Evolutionary conservation across 2,113 vertebrate species (phyloP).

Genomic region (Nanorana parkeri): DNA sequence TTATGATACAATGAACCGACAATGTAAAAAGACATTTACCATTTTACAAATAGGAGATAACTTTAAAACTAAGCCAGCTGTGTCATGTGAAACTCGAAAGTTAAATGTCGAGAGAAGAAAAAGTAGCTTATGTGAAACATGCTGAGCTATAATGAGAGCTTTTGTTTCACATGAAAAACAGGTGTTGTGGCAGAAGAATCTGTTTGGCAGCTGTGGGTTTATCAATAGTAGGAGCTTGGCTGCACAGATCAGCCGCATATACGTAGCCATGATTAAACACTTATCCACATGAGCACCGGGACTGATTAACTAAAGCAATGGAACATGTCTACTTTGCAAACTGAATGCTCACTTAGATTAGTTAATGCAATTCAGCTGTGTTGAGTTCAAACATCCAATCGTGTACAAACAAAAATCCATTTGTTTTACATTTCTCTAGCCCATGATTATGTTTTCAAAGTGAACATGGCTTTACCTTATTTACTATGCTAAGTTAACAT

Average conservation of each 20-base stretch:
- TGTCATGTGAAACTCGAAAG: slow-evolving; percentile 53
- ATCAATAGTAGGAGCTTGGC: not conserved
- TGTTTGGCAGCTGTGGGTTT: slow-evolving; percentile 45
- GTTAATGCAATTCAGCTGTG: no score
- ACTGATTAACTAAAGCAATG: no score
- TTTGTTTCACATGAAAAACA: slow-evolving; percentile 59
- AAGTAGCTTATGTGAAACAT: slow-evolving; percentile 51
- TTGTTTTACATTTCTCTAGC: no score
- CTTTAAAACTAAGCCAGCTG: slow-evolving; percentile 48
- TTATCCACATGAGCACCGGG: no score
- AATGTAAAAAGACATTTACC: slow-evolving; percentile 17
- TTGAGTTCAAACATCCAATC: no score
- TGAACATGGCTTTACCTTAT: no score
- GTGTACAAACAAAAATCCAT: no score
- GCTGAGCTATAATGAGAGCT: slow-evolving; percentile 55
- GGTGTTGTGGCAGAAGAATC: slow-evolving; percentile 52
- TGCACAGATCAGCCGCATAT: not conserved
- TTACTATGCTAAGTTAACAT: no score
- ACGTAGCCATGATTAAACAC: no score
- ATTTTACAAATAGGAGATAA: slow-evolving; percentile 38
- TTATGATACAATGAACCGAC: not conserved
- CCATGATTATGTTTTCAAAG: no score
- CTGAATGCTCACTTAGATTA: no score
- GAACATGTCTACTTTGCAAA: no score
- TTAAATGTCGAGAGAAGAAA: slow-evolving; percentile 47